phyloP scores from a whole-genome alignment of 2,113 vertebrate genomes.

The Austrofundulus limnaeus region DNA sequence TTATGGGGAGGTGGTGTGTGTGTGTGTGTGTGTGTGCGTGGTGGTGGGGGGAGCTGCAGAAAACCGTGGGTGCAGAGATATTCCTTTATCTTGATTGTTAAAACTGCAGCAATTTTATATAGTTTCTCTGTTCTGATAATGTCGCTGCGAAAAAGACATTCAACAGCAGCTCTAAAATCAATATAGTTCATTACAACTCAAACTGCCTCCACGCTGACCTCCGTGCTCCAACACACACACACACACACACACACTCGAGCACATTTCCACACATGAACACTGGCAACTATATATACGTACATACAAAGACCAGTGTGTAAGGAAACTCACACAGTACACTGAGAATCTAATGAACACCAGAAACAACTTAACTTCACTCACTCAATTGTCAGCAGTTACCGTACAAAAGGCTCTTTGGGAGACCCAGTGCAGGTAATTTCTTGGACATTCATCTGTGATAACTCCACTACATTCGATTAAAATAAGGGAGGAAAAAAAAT shows the following conservation, averaged over 20 bases:
- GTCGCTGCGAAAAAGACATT: conserved; percentile 72
- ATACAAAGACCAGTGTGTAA: conserved; percentile 9
- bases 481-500: conserved; percentile 35
- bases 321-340: conserved; percentile 20
- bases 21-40: too few relatives aligned
- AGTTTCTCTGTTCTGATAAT: conserved; percentile 79
- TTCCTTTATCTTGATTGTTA: conserved; percentile 81
- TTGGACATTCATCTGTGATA: conserved; percentile 65
- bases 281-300: conserved; percentile 9
- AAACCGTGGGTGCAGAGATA: conserved; percentile 69
- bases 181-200: conserved; percentile 83
- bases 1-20: conserved; percentile 25
- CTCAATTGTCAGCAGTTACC: conserved; percentile 24
- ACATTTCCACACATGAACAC: conserved; percentile 22
- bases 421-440: conserved; percentile 64
- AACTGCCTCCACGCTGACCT: conserved; percentile 74
- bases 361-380: conserved; percentile 28
- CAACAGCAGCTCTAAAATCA: conserved; percentile 81
- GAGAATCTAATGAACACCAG: conserved; percentile 12
- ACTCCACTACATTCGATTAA: conserved; percentile 77
- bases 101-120: conserved; percentile 81
- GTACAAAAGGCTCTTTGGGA: conserved; percentile 46
- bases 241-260: conserved; percentile 20
- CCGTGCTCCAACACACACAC: conserved; percentile 43
- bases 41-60: conserved; percentile 33